Conservation (phyloP, 2,113 vertebrate species). For the Cinclus mexicanus region DNA sequence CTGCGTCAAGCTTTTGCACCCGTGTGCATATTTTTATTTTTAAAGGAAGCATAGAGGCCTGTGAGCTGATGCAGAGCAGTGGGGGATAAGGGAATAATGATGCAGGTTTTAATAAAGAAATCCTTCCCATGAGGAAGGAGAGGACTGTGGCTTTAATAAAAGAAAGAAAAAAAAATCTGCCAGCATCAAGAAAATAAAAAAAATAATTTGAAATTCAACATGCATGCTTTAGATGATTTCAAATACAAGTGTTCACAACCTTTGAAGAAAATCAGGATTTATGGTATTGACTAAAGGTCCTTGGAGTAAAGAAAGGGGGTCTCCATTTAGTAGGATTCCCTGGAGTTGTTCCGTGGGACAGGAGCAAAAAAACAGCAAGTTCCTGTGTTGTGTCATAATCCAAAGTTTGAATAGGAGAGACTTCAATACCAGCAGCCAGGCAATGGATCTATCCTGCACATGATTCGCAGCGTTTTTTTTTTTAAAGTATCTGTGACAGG, state of each 20-base stretch:
- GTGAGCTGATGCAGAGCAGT: neutral
- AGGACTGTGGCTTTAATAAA: constrained; percentile 10
- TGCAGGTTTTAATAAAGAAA: constrained; percentile 46
- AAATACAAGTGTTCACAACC: neutral
- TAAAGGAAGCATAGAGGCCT: neutral
- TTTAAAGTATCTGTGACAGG: neutral
- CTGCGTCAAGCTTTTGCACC: neutral
- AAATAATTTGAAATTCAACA: neutral
- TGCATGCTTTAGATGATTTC: neutral
- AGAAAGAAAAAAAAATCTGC: neutral
- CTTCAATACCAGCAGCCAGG: neutral
- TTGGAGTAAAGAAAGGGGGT: neutral
- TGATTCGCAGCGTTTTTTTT: neutral
- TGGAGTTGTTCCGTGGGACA: neutral
- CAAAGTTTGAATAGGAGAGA: neutral
- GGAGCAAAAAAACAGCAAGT: neutral
- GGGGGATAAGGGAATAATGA: neutral
- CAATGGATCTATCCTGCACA: neutral
- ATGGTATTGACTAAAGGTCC: neutral
- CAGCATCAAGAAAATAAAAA: neutral
- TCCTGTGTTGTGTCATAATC: neutral
- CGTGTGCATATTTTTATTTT: neutral
- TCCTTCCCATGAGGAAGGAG: neutral
- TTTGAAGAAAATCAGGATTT: neutral
- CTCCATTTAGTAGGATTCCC: neutral